These are phyloP conservation scores for Cyprinodon variegatus DNA, from an alignment of 2,113 vertebrate species.

Conservation along the genomic window DNA sequence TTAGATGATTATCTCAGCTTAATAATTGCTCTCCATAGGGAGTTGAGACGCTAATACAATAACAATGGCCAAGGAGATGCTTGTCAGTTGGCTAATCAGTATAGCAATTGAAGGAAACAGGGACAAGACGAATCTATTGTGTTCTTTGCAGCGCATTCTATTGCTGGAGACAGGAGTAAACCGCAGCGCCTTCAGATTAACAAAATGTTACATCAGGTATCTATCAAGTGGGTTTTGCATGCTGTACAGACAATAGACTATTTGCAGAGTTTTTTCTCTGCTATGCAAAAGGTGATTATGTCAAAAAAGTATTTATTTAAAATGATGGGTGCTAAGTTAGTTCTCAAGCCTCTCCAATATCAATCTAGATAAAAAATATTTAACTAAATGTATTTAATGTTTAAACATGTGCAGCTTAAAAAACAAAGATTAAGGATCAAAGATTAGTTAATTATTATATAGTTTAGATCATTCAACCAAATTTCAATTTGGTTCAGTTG, in stretches of 20 bases:
- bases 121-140: constrained; percentile 66
- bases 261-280: background rate
- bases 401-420: no score
- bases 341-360: background rate
- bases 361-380: background rate
- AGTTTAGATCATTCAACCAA: no score
- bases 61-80: constrained; percentile 64
- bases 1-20: constrained; percentile 49
- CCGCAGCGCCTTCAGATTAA: constrained; percentile 53
- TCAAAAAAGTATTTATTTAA: background rate
- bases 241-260: background rate
- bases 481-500: no score
- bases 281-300: background rate
- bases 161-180: constrained; percentile 52
- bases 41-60: constrained; percentile 56
- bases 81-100: constrained; percentile 68
- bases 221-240: background rate
- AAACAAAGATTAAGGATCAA: no score
- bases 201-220: constrained; percentile 42
- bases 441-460: no score
- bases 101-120: constrained; percentile 65
- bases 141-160: constrained; percentile 39
- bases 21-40: constrained; percentile 55
- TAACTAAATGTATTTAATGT: no score
- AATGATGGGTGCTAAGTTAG: no score